phyloP scores from a whole-genome alignment of 1,140 invertebrate genomes.

The Mya arenaria region DNA sequence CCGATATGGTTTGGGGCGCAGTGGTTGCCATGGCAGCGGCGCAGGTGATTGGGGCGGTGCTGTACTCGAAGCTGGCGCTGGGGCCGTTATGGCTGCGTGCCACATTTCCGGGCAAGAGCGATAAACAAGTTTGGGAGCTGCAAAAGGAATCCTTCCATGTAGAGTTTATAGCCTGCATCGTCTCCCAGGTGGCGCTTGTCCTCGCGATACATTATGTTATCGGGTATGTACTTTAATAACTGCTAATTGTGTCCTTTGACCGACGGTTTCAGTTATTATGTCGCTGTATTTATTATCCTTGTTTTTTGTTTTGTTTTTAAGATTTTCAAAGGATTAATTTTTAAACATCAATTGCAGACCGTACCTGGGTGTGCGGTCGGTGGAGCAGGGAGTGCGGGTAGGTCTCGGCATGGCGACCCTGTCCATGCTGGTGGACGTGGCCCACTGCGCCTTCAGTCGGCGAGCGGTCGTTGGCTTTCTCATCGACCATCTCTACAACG shows the following conservation, averaged over 20 bases:
- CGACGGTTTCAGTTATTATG: no score
- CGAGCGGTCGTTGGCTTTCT: slow-evolving; percentile 38
- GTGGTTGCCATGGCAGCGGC: slow-evolving; percentile 35
- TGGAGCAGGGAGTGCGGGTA: slow-evolving; percentile 29
- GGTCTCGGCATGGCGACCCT: slow-evolving; percentile 35
- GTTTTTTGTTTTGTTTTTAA: not conserved
- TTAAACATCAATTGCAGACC: slow-evolving; percentile 20
- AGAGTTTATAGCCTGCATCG: slow-evolving; percentile 28
- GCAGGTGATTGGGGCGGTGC: slow-evolving; percentile 40
- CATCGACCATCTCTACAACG: slow-evolving; percentile 53
- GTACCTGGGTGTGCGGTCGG: slow-evolving; percentile 36
- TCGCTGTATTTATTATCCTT: not conserved
- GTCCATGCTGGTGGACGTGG: slow-evolving; percentile 24
- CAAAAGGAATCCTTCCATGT: slow-evolving; percentile 29
- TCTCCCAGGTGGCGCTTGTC: slow-evolving; percentile 49
- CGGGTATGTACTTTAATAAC: no score
- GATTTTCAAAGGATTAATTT: no score
- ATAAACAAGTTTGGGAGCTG: slow-evolving; percentile 20
- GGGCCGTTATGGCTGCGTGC: slow-evolving; percentile 44
- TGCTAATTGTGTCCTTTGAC: no score
- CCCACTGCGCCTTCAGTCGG: slow-evolving; percentile 38
- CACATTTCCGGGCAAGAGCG: slow-evolving; percentile 42
- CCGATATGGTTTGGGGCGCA: slow-evolving; percentile 53
- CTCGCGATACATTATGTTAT: slow-evolving; percentile 48
- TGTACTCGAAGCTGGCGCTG: slow-evolving; percentile 37